phyloP scores from a whole-genome alignment of 1,140 invertebrate species.

The Zaprionus camerounensis region DNA sequence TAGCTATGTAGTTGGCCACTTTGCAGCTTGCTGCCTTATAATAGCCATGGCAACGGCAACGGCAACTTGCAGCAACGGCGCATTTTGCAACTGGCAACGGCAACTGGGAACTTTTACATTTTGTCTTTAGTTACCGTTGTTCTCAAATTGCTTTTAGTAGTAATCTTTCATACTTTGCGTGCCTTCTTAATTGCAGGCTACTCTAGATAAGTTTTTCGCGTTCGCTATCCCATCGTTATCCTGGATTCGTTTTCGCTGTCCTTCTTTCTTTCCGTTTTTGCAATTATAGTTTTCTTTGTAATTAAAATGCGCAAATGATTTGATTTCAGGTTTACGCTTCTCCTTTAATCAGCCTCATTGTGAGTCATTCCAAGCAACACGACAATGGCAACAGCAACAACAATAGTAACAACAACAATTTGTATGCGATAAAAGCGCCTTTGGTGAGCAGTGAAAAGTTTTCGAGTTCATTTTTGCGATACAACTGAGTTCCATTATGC shows the following conservation, averaged over 20 bases:
- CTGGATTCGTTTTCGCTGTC: background rate
- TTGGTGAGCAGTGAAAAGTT: constrained; percentile 50
- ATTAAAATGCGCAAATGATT: constrained; percentile 57
- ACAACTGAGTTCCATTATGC: constrained; percentile 65
- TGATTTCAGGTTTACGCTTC: constrained; percentile 60
- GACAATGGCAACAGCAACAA: constrained; percentile 2
- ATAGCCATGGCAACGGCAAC: constrained; percentile 57
- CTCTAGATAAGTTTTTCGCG: constrained; percentile 16
- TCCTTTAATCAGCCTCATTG: constrained; percentile 53
- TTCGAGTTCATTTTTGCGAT: constrained; percentile 52
- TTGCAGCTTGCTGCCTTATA: constrained; percentile 56
- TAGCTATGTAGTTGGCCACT: constrained; percentile 37
- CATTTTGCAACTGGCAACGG: constrained; percentile 15
- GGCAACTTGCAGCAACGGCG: background rate
- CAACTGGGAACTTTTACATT: constrained; percentile 42
- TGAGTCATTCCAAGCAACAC: constrained; percentile 27
- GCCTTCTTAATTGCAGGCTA: constrained; percentile 45
- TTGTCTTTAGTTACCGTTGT: constrained; percentile 55
- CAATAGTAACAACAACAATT: constrained; percentile 8
- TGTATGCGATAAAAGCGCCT: constrained; percentile 35
- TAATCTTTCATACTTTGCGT: constrained; percentile 65
- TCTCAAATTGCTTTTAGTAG: constrained; percentile 76
- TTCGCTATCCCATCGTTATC: background rate
- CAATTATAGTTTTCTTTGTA: constrained; percentile 40
- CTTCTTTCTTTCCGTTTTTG: background rate